Base-by-base conservation (phyloP, 1,140 invertebrate species). In the Sinonovacula constricta region DNA sequence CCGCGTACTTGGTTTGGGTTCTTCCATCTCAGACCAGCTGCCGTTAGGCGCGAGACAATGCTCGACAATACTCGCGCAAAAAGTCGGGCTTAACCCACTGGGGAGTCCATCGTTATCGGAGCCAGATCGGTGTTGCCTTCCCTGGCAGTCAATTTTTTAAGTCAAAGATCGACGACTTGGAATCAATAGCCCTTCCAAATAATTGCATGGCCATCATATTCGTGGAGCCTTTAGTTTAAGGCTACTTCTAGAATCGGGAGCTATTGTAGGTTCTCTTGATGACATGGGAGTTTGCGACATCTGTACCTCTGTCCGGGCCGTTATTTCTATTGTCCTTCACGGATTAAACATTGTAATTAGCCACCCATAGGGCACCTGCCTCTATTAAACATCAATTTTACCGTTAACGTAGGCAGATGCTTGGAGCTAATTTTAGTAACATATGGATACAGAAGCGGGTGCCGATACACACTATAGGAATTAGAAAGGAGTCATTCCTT, bases 101-200 rank as follows among this genome's bases (percentile, higher is more conserved):
- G n/a, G n/a, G n/a, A n/a, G n/a, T n/a, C n/a, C n/a, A n/a, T n/a
- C n/a, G n/a, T n/a, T n/a, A 76, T 76, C 62, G 53, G 62, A 36
- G 72, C 53, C 72, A 31, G 60, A 67, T 66, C 72, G 12, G 22
- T 34, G 28, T 36, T 45, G 26, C n/a, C n/a, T 56, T 59, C 56
- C 59, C 24, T 33, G 54, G 18, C 68, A n/a, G 22, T 30, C 26
- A 45, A 57, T 30, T 60, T 54, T 39, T 22, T n/a, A 33, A 45
- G 63, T 62, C 49, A 67, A 67, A 59, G 45, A 63, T 66, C 63
- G 34, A 15, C 5, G 28, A 4, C 33, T 45, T 33, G 24, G 45
- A 33, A 56, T 76, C 49, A 76, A 67, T 67, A 76, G 57, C 72
- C 30, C 49, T 67, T 63, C 72, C 72, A 76, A 76, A 66, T 76